These are phyloP conservation scores for Tenrec ecaudatus DNA, from an alignment of 2,113 vertebrate genomes.

Conservation along the genomic window DNA sequence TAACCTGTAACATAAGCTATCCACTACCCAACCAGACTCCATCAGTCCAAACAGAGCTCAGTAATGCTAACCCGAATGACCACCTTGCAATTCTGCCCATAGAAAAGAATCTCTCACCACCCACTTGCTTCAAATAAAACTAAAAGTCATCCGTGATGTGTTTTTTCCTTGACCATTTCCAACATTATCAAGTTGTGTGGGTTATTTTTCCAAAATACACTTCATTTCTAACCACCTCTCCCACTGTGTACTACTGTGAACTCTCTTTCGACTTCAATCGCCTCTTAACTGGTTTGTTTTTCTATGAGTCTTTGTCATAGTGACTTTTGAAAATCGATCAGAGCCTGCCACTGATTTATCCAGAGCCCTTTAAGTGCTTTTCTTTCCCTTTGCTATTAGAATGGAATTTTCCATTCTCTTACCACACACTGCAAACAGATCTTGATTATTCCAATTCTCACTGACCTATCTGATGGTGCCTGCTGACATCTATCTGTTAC, in stretches of 20 bases:
- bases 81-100: no score
- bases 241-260: background rate
- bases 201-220: slow-evolving; percentile 9
- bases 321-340: slow-evolving; percentile 2
- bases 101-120: no score
- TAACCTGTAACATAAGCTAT: background rate
- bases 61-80: background rate
- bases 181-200: background rate
- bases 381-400: background rate
- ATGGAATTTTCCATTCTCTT: background rate
- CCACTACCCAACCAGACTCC: background rate
- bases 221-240: background rate
- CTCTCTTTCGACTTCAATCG: background rate
- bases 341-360: background rate
- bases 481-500: no score
- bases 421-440: background rate
- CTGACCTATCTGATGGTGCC: background rate
- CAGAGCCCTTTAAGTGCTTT: background rate
- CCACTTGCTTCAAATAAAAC: background rate
- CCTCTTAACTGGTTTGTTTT: background rate
- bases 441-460: background rate
- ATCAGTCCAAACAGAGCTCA: background rate
- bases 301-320: background rate
- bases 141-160: background rate
- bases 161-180: background rate